Conservation (phyloP, 2,888 invertebrate species). For the Drosophila engyochracea region DNA sequence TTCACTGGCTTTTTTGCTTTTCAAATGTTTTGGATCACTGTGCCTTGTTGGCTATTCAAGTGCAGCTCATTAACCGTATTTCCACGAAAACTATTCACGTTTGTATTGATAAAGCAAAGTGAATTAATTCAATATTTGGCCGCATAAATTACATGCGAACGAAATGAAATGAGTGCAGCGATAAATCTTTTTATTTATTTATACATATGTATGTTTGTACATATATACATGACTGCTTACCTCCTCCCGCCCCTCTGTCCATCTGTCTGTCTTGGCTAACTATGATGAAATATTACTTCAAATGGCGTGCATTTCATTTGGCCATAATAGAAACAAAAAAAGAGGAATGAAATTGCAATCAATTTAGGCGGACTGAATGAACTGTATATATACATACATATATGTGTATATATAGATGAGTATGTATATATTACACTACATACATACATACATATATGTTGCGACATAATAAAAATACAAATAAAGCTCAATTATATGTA, state of each 20-base stretch:
- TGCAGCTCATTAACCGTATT: slow-evolving; percentile 49
- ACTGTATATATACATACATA: slow-evolving; percentile 17
- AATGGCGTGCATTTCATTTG: slow-evolving; percentile 71
- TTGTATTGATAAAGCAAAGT: slow-evolving; percentile 62
- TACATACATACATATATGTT: slow-evolving; percentile 7
- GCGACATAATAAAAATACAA: slow-evolving; percentile 20
- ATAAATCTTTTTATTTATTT: slow-evolving; percentile 47
- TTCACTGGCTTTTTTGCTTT: not conserved
- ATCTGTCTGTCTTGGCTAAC: slow-evolving; percentile 36
- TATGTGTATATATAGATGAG: slow-evolving; percentile 16
- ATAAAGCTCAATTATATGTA: slow-evolving; percentile 59
- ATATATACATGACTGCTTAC: not conserved
- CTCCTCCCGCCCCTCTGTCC: slow-evolving; percentile 21
- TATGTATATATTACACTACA: slow-evolving; percentile 19
- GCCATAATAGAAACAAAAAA: slow-evolving; percentile 64
- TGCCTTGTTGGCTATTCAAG: not conserved
- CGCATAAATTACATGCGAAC: slow-evolving; percentile 52
- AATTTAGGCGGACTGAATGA: slow-evolving; percentile 34
- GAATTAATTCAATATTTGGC: slow-evolving; percentile 62
- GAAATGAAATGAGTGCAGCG: slow-evolving; percentile 25
- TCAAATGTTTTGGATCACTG: not conserved
- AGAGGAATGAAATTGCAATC: slow-evolving; percentile 48
- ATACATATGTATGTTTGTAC: slow-evolving; percentile 1
- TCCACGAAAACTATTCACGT: slow-evolving; percentile 21
- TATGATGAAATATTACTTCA: slow-evolving; percentile 74